These are phyloP conservation scores for Limnephilus lunatus DNA, from an alignment of 2,888 invertebrate species.

Conservation along the genomic window DNA sequence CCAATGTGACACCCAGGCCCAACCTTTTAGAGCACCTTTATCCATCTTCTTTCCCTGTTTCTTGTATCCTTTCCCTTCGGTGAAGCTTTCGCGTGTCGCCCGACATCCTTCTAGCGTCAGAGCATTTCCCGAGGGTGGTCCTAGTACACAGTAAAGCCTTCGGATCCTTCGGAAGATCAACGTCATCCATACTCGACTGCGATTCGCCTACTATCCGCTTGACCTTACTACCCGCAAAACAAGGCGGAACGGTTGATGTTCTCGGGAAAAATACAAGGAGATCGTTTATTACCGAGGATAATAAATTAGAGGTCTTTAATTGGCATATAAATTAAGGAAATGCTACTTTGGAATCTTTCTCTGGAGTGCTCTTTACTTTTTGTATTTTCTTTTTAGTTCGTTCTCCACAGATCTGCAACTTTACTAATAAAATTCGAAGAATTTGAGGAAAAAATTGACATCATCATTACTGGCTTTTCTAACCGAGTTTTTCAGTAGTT, in stretches of 20 bases:
- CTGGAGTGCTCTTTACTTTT: background rate
- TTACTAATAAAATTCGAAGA: background rate
- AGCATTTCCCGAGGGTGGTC: background rate
- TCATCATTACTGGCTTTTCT: background rate
- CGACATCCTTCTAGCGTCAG: background rate
- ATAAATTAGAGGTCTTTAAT: conserved; percentile 2
- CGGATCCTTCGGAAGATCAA: background rate
- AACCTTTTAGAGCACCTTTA: background rate
- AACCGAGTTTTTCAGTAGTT: background rate
- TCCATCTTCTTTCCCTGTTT: background rate
- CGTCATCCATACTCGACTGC: background rate
- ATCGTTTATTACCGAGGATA: background rate
- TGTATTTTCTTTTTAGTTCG: background rate
- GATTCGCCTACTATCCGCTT: background rate
- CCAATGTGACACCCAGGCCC: background rate
- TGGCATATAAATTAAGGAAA: background rate
- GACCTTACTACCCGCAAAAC: background rate
- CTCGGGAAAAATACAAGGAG: background rate
- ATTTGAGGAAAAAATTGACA: background rate
- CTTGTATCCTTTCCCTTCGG: background rate
- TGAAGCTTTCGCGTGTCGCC: background rate
- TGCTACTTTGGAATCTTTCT: background rate
- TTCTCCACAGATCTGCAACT: background rate
- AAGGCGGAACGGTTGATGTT: background rate
- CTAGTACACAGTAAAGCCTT: background rate